Evolutionary conservation across 2,113 vertebrate species (phyloP).

Genomic region (Nerophis lumbriciformis): DNA sequence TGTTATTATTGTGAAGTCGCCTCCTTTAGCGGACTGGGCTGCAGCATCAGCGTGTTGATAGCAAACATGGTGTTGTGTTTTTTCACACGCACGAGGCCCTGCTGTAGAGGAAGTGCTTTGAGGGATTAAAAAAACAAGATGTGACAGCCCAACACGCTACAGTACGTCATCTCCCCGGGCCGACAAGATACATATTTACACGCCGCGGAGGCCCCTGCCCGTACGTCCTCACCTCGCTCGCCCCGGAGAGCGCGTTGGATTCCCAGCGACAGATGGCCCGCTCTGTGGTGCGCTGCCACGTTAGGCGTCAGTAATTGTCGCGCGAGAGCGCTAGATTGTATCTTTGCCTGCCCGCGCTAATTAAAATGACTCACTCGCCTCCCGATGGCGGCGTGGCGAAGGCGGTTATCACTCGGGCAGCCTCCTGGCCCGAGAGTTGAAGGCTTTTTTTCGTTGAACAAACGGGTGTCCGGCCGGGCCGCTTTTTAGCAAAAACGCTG

Average conservation of each 20-base stretch:
- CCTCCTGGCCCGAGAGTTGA: constrained; percentile 33
- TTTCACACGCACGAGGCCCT: neutral
- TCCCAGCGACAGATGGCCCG: constrained; percentile 20
- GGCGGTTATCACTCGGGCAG: too few species aligned
- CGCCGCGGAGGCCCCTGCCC: neutral
- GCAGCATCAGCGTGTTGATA: constrained; percentile 8
- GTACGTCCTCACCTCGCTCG: constrained; percentile 2
- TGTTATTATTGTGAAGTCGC: too few species aligned
- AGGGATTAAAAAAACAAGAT: neutral
- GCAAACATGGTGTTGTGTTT: constrained; percentile 3
- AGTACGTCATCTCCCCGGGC: constrained; percentile 8
- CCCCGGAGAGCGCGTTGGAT: constrained; percentile 17
- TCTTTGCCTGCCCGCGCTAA: constrained; percentile 54
- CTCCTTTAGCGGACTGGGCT: too few species aligned
- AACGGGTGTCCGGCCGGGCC: constrained; percentile 35
- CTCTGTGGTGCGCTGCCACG: constrained; percentile 26
- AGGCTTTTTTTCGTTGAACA: constrained; percentile 34
- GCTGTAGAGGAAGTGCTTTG: neutral
- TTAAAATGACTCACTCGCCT: constrained; percentile 47
- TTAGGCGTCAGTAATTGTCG: constrained; percentile 49
- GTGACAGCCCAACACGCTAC: neutral
- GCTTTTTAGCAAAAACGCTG: constrained; percentile 48
- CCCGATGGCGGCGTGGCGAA: neutral
- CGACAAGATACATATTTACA: constrained; percentile 29
- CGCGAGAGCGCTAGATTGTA: constrained; percentile 33